Evolutionary conservation across 2,888 invertebrate species (phyloP).

Genomic region (Brachypalpus laphriformis): DNA sequence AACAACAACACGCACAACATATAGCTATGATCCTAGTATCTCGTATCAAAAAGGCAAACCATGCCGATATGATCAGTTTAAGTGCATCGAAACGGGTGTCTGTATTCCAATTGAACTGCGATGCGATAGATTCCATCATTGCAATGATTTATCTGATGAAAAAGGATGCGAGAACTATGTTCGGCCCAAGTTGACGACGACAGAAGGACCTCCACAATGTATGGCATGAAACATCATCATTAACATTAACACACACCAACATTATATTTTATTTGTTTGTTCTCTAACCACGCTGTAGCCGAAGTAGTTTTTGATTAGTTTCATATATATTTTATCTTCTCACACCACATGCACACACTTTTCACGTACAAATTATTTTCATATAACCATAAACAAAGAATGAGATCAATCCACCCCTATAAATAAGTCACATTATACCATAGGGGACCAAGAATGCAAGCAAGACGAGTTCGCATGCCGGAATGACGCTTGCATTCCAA

Average conservation of each 20-base stretch:
- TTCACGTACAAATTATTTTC: constrained; percentile 7
- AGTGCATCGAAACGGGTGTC: constrained; percentile 85
- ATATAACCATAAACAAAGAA: constrained; percentile 11
- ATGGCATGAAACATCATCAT: constrained; percentile 65
- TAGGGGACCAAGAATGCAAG: constrained; percentile 60
- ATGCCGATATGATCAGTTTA: constrained; percentile 85
- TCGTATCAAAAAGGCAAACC: constrained; percentile 76
- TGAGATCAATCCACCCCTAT: constrained; percentile 11
- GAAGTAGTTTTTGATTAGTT: not conserved
- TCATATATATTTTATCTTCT: not conserved
- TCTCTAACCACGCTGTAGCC: constrained; percentile 22
- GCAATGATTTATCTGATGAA: constrained; percentile 86
- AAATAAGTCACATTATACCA: constrained; percentile 63
- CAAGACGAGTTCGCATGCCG: constrained; percentile 85
- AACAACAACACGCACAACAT: constrained; percentile 36
- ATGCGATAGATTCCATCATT: constrained; percentile 85
- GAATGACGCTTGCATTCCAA: constrained; percentile 87
- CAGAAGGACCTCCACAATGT: constrained; percentile 55
- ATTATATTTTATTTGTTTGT: constrained; percentile 29
- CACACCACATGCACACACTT: constrained; percentile 18
- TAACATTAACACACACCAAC: constrained; percentile 29
- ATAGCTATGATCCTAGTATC: constrained; percentile 73
- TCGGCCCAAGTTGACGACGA: not conserved
- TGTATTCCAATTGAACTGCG: constrained; percentile 84
- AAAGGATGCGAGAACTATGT: constrained; percentile 81